These are phyloP conservation scores for Phaethon lepturus DNA, from an alignment of 2,113 vertebrate genomes.

Conservation along the genomic window DNA sequence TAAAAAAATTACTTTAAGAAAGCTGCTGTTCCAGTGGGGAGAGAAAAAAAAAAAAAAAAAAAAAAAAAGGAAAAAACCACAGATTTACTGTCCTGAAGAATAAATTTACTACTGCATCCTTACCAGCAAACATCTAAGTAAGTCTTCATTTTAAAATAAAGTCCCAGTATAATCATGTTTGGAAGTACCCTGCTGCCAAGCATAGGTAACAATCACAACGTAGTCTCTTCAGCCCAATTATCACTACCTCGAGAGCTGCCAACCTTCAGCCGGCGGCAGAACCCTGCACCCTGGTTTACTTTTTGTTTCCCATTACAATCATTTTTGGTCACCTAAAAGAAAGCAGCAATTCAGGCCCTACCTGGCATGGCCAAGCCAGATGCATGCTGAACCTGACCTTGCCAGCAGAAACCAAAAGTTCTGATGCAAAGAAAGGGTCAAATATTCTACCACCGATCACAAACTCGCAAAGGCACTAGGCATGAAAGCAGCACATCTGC, in stretches of 20 bases:
- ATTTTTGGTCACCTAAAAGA: neutral
- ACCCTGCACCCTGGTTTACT: neutral
- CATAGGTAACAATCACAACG: neutral
- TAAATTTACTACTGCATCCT: neutral
- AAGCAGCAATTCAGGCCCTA: neutral
- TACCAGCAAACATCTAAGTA: neutral
- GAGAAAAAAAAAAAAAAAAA: neutral
- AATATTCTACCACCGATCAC: neutral
- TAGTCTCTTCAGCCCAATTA: neutral
- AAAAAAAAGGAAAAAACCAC: fast-evolving
- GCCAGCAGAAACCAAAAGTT: neutral
- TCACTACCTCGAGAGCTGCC: fast-evolving
- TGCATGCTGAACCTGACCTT: neutral
- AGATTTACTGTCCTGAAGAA: neutral
- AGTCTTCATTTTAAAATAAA: neutral
- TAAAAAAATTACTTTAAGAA: neutral
- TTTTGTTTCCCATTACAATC: neutral
- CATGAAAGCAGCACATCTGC: neutral
- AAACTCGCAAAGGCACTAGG: neutral
- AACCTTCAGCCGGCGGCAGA: neutral
- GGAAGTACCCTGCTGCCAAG: neutral
- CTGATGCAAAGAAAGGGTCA: neutral
- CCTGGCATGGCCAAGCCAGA: neutral
- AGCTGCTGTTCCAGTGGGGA: neutral
- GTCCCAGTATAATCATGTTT: neutral